These are phyloP conservation scores for Sturnus vulgaris DNA, from an alignment of 2,113 vertebrate genomes.

Conservation along the genomic window DNA sequence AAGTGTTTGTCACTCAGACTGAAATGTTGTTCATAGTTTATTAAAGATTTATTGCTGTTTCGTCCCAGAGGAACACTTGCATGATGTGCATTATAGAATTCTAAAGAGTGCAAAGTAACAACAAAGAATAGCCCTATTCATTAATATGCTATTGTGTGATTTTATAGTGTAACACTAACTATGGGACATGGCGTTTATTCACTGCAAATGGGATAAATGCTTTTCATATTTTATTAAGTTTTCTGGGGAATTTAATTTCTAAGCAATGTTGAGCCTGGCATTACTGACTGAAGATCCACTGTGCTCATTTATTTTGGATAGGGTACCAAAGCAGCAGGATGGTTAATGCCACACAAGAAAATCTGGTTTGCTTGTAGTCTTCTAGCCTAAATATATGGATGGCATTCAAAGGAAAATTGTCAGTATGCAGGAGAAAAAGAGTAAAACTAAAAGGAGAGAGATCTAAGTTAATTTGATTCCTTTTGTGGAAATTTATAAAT, in stretches of 20 bases:
- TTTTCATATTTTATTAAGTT: conserved; percentile 36
- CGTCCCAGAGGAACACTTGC: conserved; percentile 35
- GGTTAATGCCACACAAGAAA: neutral
- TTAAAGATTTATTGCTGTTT: conserved; percentile 67
- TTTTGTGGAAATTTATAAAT: neutral
- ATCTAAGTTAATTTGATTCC: neutral
- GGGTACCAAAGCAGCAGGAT: neutral
- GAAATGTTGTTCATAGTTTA: conserved; percentile 49
- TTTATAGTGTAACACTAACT: neutral
- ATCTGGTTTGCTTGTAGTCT: neutral
- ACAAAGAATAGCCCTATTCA: neutral
- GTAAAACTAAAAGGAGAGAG: neutral
- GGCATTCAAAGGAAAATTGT: neutral
- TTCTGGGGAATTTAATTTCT: conserved; percentile 2
- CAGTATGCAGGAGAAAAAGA: neutral
- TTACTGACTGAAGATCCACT: neutral
- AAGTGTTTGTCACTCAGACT: conserved; percentile 39
- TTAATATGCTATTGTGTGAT: neutral
- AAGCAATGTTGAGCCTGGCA: neutral
- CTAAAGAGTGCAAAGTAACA: neutral
- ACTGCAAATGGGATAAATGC: conserved; percentile 12
- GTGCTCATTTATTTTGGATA: neutral
- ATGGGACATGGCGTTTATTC: neutral
- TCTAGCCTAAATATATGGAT: neutral
- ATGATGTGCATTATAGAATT: conserved; percentile 34